A percentile compares a stretch with the other conserved stretches of the same genome.
Conservation (phyloP, 2,113 vertebrate genomes). For the Carassius carassius region DNA sequence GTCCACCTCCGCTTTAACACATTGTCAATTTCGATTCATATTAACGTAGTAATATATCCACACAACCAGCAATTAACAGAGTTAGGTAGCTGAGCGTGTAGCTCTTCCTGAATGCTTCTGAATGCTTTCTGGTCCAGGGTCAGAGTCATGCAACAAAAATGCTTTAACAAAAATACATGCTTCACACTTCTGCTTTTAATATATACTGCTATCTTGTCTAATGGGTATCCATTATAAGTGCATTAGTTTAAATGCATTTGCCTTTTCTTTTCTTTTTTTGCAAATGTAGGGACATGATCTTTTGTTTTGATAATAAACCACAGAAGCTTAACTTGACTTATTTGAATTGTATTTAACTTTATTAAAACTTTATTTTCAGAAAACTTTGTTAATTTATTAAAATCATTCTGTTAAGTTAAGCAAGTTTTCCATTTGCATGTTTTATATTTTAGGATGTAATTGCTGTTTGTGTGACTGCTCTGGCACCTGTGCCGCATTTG, state of each 20-base stretch:
- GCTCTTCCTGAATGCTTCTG: slow-evolving; percentile 33
- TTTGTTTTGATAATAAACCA: slow-evolving; percentile 1
- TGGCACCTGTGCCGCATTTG: not conserved
- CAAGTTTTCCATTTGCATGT: not conserved
- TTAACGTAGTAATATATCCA: slow-evolving; percentile 49
- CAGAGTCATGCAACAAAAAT: slow-evolving; percentile 16
- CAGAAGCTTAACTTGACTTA: not conserved
- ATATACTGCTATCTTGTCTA: not conserved
- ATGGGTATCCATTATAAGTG: not conserved
- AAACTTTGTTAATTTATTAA: not conserved
- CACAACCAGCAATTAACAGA: slow-evolving; percentile 51
- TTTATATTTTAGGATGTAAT: slow-evolving; percentile 8
- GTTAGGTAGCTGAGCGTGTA: slow-evolving; percentile 49
- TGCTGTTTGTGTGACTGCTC: not conserved
- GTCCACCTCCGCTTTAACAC: slow-evolving; percentile 27
- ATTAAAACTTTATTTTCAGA: not conserved
- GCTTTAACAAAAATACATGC: not conserved
- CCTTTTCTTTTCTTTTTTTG: not conserved
- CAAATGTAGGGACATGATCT: not conserved
- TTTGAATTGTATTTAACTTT: not conserved
- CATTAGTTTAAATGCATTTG: slow-evolving; percentile 5
- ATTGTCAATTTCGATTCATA: slow-evolving; percentile 14
- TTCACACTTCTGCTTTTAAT: slow-evolving; percentile 6
- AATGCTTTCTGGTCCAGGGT: slow-evolving; percentile 45
- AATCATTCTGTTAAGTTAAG: not conserved